Base-by-base conservation (phyloP, 2,113 vertebrate species). In the Hypocryptadius cinnamomeus region DNA sequence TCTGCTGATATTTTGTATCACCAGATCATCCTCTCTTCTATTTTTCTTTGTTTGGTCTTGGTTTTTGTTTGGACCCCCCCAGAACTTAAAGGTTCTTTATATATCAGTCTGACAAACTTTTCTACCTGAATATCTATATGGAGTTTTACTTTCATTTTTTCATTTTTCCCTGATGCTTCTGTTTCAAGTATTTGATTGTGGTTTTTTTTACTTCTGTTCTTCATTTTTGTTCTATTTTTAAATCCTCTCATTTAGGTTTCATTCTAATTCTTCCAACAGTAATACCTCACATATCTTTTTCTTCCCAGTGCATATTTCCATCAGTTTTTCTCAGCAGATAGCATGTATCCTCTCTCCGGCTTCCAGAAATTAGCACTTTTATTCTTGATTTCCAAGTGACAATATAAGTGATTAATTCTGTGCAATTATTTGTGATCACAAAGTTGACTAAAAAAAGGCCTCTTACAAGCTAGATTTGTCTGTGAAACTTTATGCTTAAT, bases 331-430 rank as follows among this genome's bases (percentile, higher is more conserved):
- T 95, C 66, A 70, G 56, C 25, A 83, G 78, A 76, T 79, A 87
- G 63, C 64, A 85, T 4, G 6, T 42, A 48, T 68, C 25, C 45
- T 71, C 15, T 69, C 56, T 78, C 37, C 44, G 66, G 24, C 47
- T 94, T 85, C 71, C 79, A 91, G 71, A 73, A 79, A 76, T 88
- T 85, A 86, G 47, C 65, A 74, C 56, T 92, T 93, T 90, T 84
- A 70, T 79, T 92, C 84, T 82, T 91, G 89, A 96, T 94, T 91
- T 95, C 82, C 77, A 88, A 95, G 76, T 83, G 85, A 79, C 81
- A 80, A 64, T 79, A 4, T 60, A 91, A 85, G 47, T 83, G 64
- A 85, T 95, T 87, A 80, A 92, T 91, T 87, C 69, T 14, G 11
- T 39, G 57, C 74, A 85, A 79, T 85, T 92, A 83, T 71, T 92